Evolutionary conservation across 2,888 invertebrate genomes (phyloP).

Genomic region (Saturnia pavonia): DNA sequence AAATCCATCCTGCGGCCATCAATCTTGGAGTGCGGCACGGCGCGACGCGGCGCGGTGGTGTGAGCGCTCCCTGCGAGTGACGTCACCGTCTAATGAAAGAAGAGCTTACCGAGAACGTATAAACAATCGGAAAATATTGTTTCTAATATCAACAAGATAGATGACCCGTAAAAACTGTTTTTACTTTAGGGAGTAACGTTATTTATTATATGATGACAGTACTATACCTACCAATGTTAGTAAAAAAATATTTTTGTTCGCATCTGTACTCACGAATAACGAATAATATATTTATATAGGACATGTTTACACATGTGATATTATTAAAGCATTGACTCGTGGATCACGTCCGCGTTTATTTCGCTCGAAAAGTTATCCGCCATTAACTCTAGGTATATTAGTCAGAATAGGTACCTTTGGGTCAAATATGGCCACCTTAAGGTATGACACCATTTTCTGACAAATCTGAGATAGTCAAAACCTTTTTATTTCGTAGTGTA

Average conservation of each 20-base stretch:
- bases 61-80: constrained; percentile 65
- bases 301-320: background rate
- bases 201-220: constrained; percentile 5
- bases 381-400: background rate
- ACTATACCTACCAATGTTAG: background rate
- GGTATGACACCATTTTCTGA: no score
- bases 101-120: constrained; percentile 75
- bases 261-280: background rate
- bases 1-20: constrained; percentile 78
- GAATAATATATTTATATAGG: background rate
- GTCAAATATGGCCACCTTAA: no score
- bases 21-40: constrained; percentile 65
- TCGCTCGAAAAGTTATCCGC: background rate
- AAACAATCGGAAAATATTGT: constrained; percentile 77
- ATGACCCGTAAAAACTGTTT: constrained; percentile 58
- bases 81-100: constrained; percentile 77
- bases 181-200: constrained; percentile 8
- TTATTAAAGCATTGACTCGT: background rate
- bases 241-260: background rate
- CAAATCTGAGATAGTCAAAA: no score
- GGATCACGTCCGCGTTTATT: background rate
- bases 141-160: constrained; percentile 75
- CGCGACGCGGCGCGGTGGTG: constrained; percentile 42
- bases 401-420: no score
- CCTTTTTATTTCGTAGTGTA: no score